Conservation (phyloP, 2,888 invertebrate genomes). For the Heteropelma amictum region DNA sequence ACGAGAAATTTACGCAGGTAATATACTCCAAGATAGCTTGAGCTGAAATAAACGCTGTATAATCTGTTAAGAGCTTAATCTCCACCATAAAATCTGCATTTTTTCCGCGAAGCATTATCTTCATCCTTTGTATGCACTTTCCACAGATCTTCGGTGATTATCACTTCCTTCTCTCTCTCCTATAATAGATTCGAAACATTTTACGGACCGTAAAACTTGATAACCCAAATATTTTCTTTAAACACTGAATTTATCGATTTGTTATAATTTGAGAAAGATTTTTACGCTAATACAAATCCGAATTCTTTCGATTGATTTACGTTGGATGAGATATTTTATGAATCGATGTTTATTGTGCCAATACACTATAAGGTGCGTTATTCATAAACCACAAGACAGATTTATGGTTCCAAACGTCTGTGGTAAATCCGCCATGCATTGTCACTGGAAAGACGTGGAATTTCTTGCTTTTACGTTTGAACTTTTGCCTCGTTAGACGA, state of each 20-base stretch:
- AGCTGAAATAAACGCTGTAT: neutral
- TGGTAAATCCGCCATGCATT: constrained; percentile 60
- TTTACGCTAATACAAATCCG: no score
- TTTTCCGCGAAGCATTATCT: constrained; percentile 29
- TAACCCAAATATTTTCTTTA: no score
- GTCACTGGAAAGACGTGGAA: constrained; percentile 61
- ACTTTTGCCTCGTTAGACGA: constrained; percentile 33
- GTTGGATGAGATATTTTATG: no score
- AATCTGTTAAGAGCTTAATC: constrained; percentile 34
- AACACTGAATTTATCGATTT: no score
- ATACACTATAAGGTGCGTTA: no score
- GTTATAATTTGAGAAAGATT: no score
- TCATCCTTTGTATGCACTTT: neutral
- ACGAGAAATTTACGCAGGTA: neutral
- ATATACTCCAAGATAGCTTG: constrained; percentile 16
- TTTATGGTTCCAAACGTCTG: constrained; percentile 57
- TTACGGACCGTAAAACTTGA: neutral
- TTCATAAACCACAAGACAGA: constrained; percentile 1
- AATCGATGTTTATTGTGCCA: no score
- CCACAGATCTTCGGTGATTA: constrained; percentile 24
- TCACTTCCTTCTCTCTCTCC: neutral
- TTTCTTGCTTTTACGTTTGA: constrained; percentile 40
- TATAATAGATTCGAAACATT: neutral
- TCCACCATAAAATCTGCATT: constrained; percentile 54
- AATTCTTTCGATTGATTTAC: no score